Evolutionary conservation across 1,140 invertebrate genomes (phyloP).

Genomic region (Pachypeltis micranthus): DNA sequence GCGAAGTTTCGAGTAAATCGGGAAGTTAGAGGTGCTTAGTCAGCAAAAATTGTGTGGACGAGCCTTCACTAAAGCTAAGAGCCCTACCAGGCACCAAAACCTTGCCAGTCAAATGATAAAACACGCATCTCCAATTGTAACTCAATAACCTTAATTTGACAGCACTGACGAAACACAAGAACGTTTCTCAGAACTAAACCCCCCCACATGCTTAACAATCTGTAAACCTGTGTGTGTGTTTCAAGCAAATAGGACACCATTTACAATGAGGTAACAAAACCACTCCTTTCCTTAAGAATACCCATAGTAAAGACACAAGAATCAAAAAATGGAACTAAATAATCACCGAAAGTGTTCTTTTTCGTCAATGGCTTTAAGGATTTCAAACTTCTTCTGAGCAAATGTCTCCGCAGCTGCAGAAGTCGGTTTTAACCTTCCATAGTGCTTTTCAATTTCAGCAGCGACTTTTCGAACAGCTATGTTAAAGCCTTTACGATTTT

Average conservation of each 20-base stretch:
- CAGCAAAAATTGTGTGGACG: too few species aligned
- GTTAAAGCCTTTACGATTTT: conserved; percentile 15
- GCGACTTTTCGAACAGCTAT: conserved; percentile 37
- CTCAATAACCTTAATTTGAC: too few species aligned
- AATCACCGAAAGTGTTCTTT: conserved; percentile 29
- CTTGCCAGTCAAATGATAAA: too few species aligned
- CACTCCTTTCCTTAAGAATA: neutral
- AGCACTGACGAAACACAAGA: too few species aligned
- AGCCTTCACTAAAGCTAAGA: too few species aligned
- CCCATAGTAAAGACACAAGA: neutral
- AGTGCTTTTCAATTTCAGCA: conserved; percentile 46
- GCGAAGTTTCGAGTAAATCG: too few species aligned
- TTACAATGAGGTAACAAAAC: neutral
- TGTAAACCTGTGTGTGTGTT: too few species aligned
- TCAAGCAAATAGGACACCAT: neutral
- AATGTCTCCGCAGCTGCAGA: conserved; percentile 41
- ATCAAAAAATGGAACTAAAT: neutral
- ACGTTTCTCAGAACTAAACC: too few species aligned
- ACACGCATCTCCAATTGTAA: too few species aligned
- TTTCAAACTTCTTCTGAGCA: conserved; percentile 42
- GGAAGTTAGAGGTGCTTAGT: too few species aligned
- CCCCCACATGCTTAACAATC: too few species aligned
- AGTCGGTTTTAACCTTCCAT: conserved; percentile 45
- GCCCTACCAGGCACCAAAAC: too few species aligned
- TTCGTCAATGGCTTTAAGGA: conserved; percentile 33